phyloP scores from a whole-genome alignment of 2,797 vertebrate genomes.

The Iguana delicatissima region DNA sequence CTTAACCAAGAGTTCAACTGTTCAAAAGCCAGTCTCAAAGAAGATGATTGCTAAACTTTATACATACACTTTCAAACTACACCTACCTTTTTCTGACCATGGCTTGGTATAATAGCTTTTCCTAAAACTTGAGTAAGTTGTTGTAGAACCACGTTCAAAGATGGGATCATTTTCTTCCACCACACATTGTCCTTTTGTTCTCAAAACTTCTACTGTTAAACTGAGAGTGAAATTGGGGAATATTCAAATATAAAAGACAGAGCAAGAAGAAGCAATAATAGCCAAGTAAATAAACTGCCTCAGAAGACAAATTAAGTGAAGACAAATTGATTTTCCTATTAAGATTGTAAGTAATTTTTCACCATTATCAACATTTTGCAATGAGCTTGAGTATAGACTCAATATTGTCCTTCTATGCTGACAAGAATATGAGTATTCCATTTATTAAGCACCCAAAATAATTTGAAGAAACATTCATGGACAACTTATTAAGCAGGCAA shows the following conservation, averaged over 20 bases:
- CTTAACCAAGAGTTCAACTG: background rate
- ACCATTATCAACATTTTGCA: background rate
- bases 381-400: background rate
- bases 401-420: background rate
- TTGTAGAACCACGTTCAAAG: constrained; percentile 96
- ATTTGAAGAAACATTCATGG: background rate
- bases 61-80: background rate
- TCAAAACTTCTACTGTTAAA: constrained; percentile 94
- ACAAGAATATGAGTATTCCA: background rate
- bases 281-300: background rate
- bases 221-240: constrained; percentile 77
- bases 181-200: constrained; percentile 90
- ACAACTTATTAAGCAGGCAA: too few relatives aligned
- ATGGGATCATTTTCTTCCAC: constrained; percentile 92
- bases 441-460: background rate
- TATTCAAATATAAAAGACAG: background rate
- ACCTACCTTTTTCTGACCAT: constrained; percentile 92
- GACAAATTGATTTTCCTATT: background rate
- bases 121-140: constrained; percentile 96
- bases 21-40: background rate
- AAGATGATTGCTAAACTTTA: background rate
- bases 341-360: background rate
- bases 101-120: constrained; percentile 90
- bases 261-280: background rate
- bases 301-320: background rate